These are phyloP conservation scores for Acleris emargana DNA, from an alignment of 2,888 invertebrate genomes.

Conservation along the genomic window DNA sequence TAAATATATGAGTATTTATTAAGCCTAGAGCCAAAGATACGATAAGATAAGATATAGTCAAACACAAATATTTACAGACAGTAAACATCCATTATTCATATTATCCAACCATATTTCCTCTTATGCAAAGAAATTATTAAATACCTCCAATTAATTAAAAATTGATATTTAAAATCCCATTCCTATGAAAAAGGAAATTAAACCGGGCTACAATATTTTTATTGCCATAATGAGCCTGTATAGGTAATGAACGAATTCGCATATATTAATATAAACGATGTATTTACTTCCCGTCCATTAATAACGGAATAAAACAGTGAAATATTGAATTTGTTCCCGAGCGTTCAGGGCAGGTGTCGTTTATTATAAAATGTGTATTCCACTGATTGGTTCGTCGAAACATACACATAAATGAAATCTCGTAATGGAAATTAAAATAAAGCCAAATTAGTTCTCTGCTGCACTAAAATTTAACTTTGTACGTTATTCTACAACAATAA, in stretches of 20 bases:
- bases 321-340: constrained; percentile 4
- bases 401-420: not conserved
- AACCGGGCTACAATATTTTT: not conserved
- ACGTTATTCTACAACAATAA: too few relatives aligned
- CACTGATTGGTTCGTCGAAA: constrained; percentile 5
- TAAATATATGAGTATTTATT: too few relatives aligned
- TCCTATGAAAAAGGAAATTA: not conserved
- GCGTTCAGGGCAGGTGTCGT: constrained; percentile 9
- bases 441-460: too few relatives aligned
- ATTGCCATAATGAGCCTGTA: not conserved
- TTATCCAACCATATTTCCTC: too few relatives aligned
- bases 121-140: too few relatives aligned
- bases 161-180: too few relatives aligned
- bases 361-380: not conserved
- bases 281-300: constrained; percentile 7
- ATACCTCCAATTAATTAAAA: too few relatives aligned
- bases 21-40: too few relatives aligned
- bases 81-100: too few relatives aligned
- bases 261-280: constrained; percentile 2
- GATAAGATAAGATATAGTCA: too few relatives aligned
- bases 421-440: not conserved
- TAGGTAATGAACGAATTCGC: constrained; percentile 3
- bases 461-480: too few relatives aligned
- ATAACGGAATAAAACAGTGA: constrained; percentile 10
- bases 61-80: too few relatives aligned